phyloP scores from a whole-genome alignment of 2,797 vertebrate species.

The Echeneis naucrates region DNA sequence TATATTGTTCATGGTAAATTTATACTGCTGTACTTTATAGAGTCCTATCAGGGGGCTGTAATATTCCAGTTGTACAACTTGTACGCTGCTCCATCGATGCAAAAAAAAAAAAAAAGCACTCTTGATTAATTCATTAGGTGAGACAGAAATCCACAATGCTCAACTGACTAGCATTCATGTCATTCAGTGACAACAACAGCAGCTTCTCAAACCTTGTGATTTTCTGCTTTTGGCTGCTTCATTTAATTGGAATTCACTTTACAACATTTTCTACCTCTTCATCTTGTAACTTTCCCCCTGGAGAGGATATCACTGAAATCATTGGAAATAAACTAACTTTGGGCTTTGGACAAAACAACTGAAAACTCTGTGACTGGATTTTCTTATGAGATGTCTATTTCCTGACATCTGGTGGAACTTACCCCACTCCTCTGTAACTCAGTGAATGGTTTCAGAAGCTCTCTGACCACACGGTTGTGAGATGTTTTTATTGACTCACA shows the following conservation, averaged over 20 bases:
- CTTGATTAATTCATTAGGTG: neutral
- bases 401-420: neutral
- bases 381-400: neutral
- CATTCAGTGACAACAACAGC: neutral
- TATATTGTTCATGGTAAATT: slow-evolving; percentile 12
- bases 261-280: neutral
- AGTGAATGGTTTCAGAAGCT: neutral
- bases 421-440: neutral
- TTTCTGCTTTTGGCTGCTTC: neutral
- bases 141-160: neutral
- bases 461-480: too few species aligned
- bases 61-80: slow-evolving; percentile 3
- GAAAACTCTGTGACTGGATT: neutral
- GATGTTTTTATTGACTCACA: too few species aligned
- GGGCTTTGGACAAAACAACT: neutral
- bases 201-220: neutral
- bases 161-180: neutral
- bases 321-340: neutral
- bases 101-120: neutral
- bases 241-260: neutral
- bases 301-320: neutral
- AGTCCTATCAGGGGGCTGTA: slow-evolving; percentile 7
- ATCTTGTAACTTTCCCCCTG: neutral
- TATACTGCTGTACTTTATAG: slow-evolving; percentile 9
- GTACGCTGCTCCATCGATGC: neutral